Base-by-base conservation (phyloP, 2,797 vertebrate genomes). In the Brachyrhaphis roseni region DNA sequence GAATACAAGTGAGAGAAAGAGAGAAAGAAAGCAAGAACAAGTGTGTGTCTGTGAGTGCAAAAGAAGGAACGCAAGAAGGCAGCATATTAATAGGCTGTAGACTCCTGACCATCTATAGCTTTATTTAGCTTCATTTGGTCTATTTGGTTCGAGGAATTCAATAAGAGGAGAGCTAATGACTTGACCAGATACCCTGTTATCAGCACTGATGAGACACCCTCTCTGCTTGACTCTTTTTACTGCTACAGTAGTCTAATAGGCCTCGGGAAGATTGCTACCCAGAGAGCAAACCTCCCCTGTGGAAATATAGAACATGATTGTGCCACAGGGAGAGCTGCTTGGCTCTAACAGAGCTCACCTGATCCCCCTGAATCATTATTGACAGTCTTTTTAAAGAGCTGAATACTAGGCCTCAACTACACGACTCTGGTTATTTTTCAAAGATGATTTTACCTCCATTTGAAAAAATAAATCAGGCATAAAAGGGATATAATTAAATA, bases 181-280 rank as follows among this genome's bases (percentile, higher is more conserved):
- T 94, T 93, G 94, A 95, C 93, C 93, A 95, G 93, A 94, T 95
- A 94, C 89, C 93, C 92, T 94, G 94, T 95, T 95, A 96, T 95
- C 93, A 93, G 93, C 90, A 79, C 90, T 92, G 93, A 95, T 94
- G 94, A 95, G 94, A 93, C 93, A 89, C 93, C 89, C 92, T 87
- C 90, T 90, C 90, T 87, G 90, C 92, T 90, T 92, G 88, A 89
- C 93, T 93, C 93, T 91, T 92, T 90, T 90, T 93, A 91, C 93
- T 87, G 90, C 93, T 90, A 88, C 93, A 92, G 90, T 84, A 81
- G 89, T 90, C 91, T 96, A 95, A 95, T 95, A 87, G 95, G 92
- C 90, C 88, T 90, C 79, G 78, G 90, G 90, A 87, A 89, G 92
- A 93, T 85, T 89, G 86, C 88, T 90, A 78, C 84, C 88, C 82